These are phyloP conservation scores for Muntiacus reevesi DNA, from an alignment of 2,113 vertebrate genomes.

Conservation along the genomic window DNA sequence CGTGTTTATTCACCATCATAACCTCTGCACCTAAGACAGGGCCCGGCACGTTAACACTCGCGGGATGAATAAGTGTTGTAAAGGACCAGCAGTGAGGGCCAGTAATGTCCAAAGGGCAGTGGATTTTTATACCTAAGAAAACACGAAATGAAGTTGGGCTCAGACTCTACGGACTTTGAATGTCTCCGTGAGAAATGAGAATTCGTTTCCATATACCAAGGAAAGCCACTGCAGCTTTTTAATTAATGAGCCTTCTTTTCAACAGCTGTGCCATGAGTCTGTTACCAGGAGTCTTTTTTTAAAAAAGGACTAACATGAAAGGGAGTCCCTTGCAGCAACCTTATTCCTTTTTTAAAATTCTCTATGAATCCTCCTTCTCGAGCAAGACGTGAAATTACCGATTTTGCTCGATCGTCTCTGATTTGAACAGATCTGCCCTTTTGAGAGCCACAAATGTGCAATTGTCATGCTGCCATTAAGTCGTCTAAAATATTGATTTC, in stretches of 20 bases:
- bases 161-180: neutral
- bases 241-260: conserved; percentile 13
- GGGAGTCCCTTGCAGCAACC: neutral
- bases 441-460: conserved; percentile 45
- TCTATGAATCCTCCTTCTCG: neutral
- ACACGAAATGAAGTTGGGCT: neutral
- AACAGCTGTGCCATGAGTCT: neutral
- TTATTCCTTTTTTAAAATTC: conserved; percentile 53
- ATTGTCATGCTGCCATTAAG: conserved; percentile 59
- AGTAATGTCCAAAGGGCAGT: neutral
- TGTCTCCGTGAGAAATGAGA: neutral
- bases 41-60: neutral
- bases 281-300: neutral
- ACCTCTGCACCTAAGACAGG: neutral
- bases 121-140: neutral
- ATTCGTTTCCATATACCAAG: neutral
- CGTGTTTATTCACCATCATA: neutral
- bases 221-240: neutral
- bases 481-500: conserved; percentile 56
- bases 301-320: neutral
- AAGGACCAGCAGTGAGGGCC: neutral
- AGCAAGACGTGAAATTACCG: conserved; percentile 51
- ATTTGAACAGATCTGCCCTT: conserved; percentile 45
- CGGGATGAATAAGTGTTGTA: neutral
- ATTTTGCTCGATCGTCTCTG: conserved; percentile 40